Evolutionary conservation across 2,113 vertebrate genomes (phyloP).

Genomic region (Pollachius pollachius): DNA sequence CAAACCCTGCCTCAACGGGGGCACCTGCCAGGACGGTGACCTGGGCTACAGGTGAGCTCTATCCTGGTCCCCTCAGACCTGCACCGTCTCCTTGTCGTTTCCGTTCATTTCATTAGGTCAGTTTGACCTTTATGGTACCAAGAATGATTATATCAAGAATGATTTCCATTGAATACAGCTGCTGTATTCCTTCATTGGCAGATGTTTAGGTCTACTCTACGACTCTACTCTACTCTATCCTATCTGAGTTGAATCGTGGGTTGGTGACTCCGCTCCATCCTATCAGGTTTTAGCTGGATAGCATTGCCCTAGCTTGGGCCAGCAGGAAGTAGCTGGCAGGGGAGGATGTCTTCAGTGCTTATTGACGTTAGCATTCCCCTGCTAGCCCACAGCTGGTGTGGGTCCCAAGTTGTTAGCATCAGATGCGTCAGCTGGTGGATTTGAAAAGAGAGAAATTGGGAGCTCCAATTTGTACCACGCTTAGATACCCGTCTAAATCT

Average conservation of each 20-base stretch:
- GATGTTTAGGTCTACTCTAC: no score
- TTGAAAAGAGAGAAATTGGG: neutral
- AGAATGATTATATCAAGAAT: no score
- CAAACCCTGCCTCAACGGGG: conserved; percentile 83
- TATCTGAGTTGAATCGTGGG: no score
- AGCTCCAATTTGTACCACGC: neutral
- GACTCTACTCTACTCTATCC: no score
- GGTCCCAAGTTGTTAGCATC: neutral
- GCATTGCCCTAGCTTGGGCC: neutral
- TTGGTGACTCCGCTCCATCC: neutral
- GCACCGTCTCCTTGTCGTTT: neutral
- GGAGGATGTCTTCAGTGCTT: neutral
- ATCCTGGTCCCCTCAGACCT: neutral
- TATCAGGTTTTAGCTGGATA: neutral
- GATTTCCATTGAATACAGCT: no score
- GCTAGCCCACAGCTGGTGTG: neutral
- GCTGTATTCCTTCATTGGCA: no score
- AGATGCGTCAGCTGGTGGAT: neutral
- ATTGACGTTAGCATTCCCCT: neutral
- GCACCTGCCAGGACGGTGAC: conserved; percentile 78
- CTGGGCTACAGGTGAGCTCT: conserved; percentile 80
- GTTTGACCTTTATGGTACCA: no score
- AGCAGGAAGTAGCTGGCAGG: neutral
- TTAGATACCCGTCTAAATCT: conserved; percentile 2
- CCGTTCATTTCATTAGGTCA: neutral